Conservation (phyloP, 2,113 vertebrate genomes). For the Callipepla californica region DNA sequence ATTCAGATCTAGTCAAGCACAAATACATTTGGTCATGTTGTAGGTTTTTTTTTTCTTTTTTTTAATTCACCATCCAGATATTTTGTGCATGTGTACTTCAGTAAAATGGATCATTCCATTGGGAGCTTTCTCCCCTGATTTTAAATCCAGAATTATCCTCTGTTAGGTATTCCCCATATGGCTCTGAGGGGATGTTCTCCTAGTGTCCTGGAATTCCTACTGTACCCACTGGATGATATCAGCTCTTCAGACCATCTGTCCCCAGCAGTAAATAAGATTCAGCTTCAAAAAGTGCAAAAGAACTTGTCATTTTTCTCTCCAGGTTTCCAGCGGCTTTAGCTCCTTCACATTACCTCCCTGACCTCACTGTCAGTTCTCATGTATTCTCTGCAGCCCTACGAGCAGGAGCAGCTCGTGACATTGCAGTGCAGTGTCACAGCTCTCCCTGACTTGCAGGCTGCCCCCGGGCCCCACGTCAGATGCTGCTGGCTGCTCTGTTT, state of each 20-base stretch:
- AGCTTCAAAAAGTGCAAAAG: constrained; percentile 68
- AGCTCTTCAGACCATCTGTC: constrained; percentile 33
- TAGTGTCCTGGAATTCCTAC: background rate
- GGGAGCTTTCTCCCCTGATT: background rate
- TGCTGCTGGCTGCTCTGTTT: background rate
- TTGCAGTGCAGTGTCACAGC: background rate
- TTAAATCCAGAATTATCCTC: background rate
- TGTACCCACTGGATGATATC: background rate
- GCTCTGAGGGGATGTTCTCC: background rate
- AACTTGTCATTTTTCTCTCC: constrained; percentile 68
- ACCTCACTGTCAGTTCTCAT: constrained; percentile 69
- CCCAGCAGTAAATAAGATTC: constrained; percentile 53
- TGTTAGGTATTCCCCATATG: background rate
- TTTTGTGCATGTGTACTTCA: background rate
- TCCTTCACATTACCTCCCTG: constrained; percentile 64
- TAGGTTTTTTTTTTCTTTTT: background rate
- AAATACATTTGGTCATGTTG: background rate
- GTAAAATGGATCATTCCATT: background rate
- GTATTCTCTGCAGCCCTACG: background rate
- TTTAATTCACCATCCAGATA: background rate
- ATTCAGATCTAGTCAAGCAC: background rate
- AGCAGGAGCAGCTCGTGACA: constrained; percentile 48
- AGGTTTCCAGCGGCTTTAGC: constrained; percentile 55
- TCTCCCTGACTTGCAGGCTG: background rate
- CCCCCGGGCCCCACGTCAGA: background rate